Evolutionary conservation across 2,888 invertebrate genomes (phyloP), one percentile per base, ranked within the genome.

Genomic region (Ophioninae sp.): DNA sequence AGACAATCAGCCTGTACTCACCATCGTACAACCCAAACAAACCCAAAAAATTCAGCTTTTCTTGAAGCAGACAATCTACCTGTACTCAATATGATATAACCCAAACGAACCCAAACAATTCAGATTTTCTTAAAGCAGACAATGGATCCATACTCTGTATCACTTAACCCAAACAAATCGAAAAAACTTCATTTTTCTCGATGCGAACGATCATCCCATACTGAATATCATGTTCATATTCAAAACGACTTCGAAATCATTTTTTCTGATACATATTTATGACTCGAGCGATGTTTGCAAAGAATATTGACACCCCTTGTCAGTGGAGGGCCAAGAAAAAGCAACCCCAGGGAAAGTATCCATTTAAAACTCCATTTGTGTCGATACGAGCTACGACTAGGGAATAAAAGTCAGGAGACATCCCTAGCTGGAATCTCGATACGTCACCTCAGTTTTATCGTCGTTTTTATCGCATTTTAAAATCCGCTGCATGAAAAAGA

Each of bases 391-490:
- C 61, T 44, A 30, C n/a, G 74, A 57, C n/a, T 68, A 50, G 37
- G 64, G 44, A 65, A 30, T 44, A 13, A 59, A 82, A 79, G 79
- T 74, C 44, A 74, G 23, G 56, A 65, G 23, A 3, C 50, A 21
- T n/a, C 21, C 20, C 17, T 23, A 37, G 10, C 13, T 5, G 13
- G 74, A 57, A 44, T 39, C 64, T 68, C 69, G 64, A 74, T 37
- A 64, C 17, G 57, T 62, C 64, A 37, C 62, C 72, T 72, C 59
- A 41, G 21, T 8, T 23, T 41, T n/a, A 30, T 39, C 65, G 23
- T 23, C n/a, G 8, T 67, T 74, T 64, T 64, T 39, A 44, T 75
- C 59, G 69, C 74, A 73, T 82, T 74, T 41, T 30, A 69, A 64
- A 69, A 68, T 59, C 64, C 37, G 37, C 37, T 56, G 17, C 21